Evolutionary conservation across 1,140 invertebrate species (phyloP).

Genomic region (Adoxophyes honmai): DNA sequence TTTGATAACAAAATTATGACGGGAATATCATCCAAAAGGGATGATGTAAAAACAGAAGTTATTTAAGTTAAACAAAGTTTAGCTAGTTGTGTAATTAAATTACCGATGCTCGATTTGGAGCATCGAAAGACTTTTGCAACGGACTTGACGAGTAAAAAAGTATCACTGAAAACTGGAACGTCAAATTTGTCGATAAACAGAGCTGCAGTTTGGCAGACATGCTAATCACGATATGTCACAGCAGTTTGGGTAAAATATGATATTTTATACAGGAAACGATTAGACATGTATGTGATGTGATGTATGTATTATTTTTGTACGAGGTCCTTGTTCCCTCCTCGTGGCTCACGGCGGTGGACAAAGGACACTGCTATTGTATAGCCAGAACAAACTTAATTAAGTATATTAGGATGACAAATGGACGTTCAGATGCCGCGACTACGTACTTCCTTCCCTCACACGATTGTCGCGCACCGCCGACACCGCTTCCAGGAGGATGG

Average conservation of each 20-base stretch:
- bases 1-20: slow-evolving; percentile 2
- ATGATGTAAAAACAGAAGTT: too few species aligned
- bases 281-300: slow-evolving; percentile 18
- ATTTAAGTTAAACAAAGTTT: too few species aligned
- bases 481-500: neutral
- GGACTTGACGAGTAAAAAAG: too few species aligned
- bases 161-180: too few species aligned
- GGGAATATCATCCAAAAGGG: neutral
- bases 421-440: neutral
- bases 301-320: slow-evolving; percentile 58
- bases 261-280: slow-evolving; percentile 21
- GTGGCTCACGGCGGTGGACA: slow-evolving; percentile 47
- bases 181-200: neutral
- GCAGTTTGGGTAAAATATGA: neutral
- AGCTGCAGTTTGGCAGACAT: neutral
- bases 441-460: too few species aligned
- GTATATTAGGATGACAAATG: neutral
- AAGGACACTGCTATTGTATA: slow-evolving; percentile 34
- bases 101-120: too few species aligned
- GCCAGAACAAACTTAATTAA: slow-evolving; percentile 27
- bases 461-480: neutral
- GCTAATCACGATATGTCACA: neutral
- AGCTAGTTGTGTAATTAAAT: too few species aligned
- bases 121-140: too few species aligned
- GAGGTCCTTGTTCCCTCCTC: slow-evolving; percentile 31